A percentile compares a stretch with the other conserved stretches of the same genome.
Evolutionary conservation across 2,113 vertebrate species (phyloP).

Genomic region (Oreotrochilus melanogaster): DNA sequence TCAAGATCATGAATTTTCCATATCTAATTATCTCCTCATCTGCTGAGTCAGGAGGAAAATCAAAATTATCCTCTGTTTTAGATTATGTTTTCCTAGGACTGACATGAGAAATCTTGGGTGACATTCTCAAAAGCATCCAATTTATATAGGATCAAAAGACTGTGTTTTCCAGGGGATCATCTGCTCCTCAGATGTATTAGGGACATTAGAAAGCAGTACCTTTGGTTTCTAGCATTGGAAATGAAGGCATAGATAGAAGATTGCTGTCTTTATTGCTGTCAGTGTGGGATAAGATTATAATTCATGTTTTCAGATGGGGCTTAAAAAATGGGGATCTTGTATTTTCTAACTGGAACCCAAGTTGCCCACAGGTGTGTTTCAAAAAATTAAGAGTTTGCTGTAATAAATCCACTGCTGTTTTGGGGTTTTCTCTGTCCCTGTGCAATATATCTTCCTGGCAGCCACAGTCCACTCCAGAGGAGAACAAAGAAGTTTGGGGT

Average conservation of each 20-base stretch:
- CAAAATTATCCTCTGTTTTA: constrained; percentile 14
- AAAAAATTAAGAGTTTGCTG: background rate
- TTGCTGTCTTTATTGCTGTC: background rate
- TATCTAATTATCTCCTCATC: constrained; percentile 27
- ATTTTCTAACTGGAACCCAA: background rate
- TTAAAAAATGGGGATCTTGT: background rate
- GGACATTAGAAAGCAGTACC: constrained; percentile 9
- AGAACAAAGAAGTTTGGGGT: background rate
- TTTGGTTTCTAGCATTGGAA: background rate
- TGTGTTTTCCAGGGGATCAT: background rate
- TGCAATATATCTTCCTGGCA: background rate
- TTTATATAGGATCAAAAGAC: constrained; percentile 46
- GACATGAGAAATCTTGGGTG: constrained; percentile 12
- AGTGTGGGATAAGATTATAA: background rate
- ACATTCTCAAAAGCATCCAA: constrained; percentile 30
- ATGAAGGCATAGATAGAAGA: background rate
- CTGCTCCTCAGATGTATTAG: background rate
- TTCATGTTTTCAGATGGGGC: constrained; percentile 17
- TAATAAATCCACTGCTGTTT: background rate
- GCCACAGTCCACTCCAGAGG: background rate
- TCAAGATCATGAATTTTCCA: constrained; percentile 27
- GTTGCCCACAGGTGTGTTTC: background rate
- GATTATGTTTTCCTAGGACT: constrained; percentile 26
- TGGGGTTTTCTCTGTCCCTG: background rate
- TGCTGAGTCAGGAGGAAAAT: constrained; percentile 27